Percentiles rank a stretch among this genome's conserved stretches.
These are phyloP conservation scores for Mesochorus sp. DNA, from an alignment of 2,888 invertebrate genomes.

Conservation along the genomic window DNA sequence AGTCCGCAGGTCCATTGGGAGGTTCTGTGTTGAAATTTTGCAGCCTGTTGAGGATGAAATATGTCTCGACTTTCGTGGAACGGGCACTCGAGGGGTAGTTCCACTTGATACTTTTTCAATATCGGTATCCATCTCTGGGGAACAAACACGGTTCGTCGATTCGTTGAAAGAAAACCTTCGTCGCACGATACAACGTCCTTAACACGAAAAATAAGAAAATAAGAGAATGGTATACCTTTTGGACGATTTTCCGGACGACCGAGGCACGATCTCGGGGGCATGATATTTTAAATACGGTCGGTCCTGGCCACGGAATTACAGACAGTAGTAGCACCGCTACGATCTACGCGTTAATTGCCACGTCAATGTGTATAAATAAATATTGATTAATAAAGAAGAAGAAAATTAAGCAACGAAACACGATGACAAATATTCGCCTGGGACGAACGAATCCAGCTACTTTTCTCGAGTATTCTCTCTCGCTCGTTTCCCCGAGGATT, in stretches of 20 bases:
- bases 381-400: neutral
- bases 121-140: conserved; percentile 93
- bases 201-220: neutral
- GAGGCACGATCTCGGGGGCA: conserved; percentile 95
- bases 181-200: neutral
- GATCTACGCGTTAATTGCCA: conserved; percentile 86
- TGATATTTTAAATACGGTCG: conserved; percentile 92
- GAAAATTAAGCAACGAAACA: neutral
- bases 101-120: conserved; percentile 93
- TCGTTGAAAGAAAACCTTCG: neutral
- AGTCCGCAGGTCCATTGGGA: conserved; percentile 96
- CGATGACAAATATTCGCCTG: no score
- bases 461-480: no score
- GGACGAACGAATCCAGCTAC: no score
- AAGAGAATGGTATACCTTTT: conserved; percentile 83
- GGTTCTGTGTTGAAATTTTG: conserved; percentile 92
- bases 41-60: conserved; percentile 92
- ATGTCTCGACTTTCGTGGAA: conserved; percentile 94
- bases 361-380: conserved; percentile 14
- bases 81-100: conserved; percentile 93
- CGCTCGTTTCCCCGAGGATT: no score
- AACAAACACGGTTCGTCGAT: conserved; percentile 25
- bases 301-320: conserved; percentile 94
- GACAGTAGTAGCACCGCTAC: conserved; percentile 91
- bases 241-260: conserved; percentile 92